Evolutionary conservation across 2,113 vertebrate genomes (phyloP).

Genomic region (Phrynosoma blainvillii): DNA sequence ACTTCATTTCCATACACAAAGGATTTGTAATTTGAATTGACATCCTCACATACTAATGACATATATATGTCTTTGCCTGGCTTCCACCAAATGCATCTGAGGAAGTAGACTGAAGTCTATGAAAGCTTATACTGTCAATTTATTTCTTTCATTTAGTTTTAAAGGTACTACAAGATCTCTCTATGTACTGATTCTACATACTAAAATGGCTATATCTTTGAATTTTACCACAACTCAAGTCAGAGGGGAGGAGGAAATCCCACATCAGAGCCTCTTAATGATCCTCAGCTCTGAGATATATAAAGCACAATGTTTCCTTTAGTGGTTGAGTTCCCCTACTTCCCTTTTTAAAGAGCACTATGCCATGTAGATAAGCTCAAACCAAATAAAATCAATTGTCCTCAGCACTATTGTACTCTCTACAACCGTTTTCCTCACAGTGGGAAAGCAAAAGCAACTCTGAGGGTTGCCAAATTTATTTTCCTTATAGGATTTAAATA

Average conservation of each 20-base stretch:
- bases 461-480: conserved; percentile 11
- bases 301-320: conserved; percentile 25
- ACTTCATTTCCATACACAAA: no score
- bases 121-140: no score
- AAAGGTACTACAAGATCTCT: no score
- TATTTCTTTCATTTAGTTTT: no score
- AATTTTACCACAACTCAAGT: neutral
- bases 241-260: neutral
- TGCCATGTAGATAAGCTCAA: conserved; percentile 13
- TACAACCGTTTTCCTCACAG: neutral
- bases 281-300: neutral
- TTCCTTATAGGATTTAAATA: conserved; percentile 15
- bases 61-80: no score
- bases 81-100: no score
- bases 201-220: no score
- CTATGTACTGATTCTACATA: no score
- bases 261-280: conserved; percentile 29
- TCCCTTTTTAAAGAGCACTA: conserved; percentile 17
- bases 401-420: neutral
- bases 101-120: no score
- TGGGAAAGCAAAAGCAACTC: conserved; percentile 18
- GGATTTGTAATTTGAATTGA: no score
- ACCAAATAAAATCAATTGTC: conserved; percentile 39
- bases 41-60: no score
- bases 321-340: conserved; percentile 5